Percentiles rank a stretch among this genome's conserved stretches.
These are phyloP conservation scores for Acanthacorydalis orientalis DNA, from an alignment of 2,888 invertebrate genomes.

Conservation along the genomic window DNA sequence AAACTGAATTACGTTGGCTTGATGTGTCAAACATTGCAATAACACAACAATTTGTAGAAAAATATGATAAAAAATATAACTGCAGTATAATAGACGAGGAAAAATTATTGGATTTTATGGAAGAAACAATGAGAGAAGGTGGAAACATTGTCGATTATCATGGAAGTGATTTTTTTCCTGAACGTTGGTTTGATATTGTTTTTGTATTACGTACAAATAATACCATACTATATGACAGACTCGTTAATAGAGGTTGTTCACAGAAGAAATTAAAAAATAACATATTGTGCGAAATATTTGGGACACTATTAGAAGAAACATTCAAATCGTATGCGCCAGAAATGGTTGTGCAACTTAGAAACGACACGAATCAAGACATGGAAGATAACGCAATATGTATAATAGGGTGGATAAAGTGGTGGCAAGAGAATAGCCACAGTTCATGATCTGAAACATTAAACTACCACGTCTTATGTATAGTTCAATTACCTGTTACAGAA, in stretches of 20 bases:
- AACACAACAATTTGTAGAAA: conserved; percentile 66
- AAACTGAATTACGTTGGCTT: conserved; percentile 56
- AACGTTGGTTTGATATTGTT: conserved; percentile 91
- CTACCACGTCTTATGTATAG: too few species aligned
- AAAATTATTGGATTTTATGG: conserved; percentile 77
- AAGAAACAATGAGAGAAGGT: conserved; percentile 64
- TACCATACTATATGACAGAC: conserved; percentile 71
- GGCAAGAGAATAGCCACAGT: conserved; percentile 32
- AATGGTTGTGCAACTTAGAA: conserved; percentile 68
- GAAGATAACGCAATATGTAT: conserved; percentile 62
- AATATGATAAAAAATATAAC: conserved; percentile 72
- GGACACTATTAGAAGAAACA: conserved; percentile 83
- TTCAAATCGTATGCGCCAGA: conserved; percentile 63
- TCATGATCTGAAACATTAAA: neutral
- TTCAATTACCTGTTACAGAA: too few species aligned
- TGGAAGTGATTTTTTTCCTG: conserved; percentile 91
- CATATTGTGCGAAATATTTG: conserved; percentile 95
- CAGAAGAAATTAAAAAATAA: conserved; percentile 87
- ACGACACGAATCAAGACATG: conserved; percentile 60
- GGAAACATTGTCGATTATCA: conserved; percentile 95
- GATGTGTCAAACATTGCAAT: conserved; percentile 82
- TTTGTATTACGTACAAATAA: conserved; percentile 86
- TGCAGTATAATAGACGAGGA: conserved; percentile 91
- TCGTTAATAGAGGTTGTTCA: conserved; percentile 65
- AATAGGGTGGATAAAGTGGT: conserved; percentile 60